Evolutionary conservation across 2,797 vertebrate genomes (phyloP), one percentile per base, ranked within the genome.

Genomic region (Cryptoblepharus egeriae): DNA sequence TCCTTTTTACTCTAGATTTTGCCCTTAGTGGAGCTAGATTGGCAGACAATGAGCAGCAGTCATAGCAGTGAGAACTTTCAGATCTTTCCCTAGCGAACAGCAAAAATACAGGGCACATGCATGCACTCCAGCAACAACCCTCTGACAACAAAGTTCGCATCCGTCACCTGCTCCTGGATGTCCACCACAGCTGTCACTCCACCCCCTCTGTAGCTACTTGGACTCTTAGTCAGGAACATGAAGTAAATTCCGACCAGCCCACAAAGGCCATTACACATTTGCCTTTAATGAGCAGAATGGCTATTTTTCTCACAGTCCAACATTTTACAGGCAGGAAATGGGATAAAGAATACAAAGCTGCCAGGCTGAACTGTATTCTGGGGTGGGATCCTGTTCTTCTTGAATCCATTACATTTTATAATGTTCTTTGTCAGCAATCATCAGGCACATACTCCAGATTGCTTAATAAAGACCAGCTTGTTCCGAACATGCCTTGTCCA

Each of bases 151-250:
- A 28, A 70, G 30, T 85, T 79, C 63, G 68, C 88, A 49, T 52
- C 72, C 35, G 58, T 79, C 93, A 94, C 90, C 84, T 87, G 83
- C 78, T 78, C 63, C 70, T 61, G 1, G 68, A 8, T 1, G 75
- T 80, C 87, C 64, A 6, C 13, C 65, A 35, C 80, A 87, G 75
- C 85, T 60, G 84, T 83, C 52, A 72, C 68, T 69, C n/a, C 83
- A 88, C 39, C 1, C 2, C 71, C 79, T 55, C 79, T 93, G n/a
- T n/a, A 93, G 90, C 89, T 92, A 88, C 81, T 67, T 28, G 76
- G 16, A 84, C 70, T 64, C 75, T 55, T 64, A 64, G 35, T 3
- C 45, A 72, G 49, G 42, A 69, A 57, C 82, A 79, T 32, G 30
- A 49, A n/a, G 61, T 45, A 49, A 22, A 78, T 20, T 58, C 72